A percentile compares a stretch with the other conserved stretches of the same genome.
Evolutionary conservation across 2,888 invertebrate genomes (phyloP).

Genomic region (Elgonia sp.): DNA sequence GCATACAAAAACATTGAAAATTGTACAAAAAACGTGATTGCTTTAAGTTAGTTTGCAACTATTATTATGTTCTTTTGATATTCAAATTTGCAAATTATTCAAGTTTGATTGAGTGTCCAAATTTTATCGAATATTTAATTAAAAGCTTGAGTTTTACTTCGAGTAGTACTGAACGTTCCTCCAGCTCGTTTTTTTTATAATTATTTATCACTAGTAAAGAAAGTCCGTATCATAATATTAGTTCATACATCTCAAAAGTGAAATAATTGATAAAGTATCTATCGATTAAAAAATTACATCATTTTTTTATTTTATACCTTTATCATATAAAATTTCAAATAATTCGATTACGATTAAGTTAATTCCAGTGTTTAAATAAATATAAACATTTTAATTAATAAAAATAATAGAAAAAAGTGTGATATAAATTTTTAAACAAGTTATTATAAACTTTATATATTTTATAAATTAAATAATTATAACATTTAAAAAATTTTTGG

Average conservation of each 20-base stretch:
- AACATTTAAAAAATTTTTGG: too few relatives aligned
- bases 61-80: conserved; percentile 35
- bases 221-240: conserved; percentile 8
- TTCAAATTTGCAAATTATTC: conserved; percentile 40
- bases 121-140: conserved; percentile 30
- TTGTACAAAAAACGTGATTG: background rate
- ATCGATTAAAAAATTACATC: too few relatives aligned
- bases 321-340: too few relatives aligned
- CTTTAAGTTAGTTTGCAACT: conserved; percentile 2
- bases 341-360: too few relatives aligned
- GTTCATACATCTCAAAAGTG: background rate
- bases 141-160: conserved; percentile 18
- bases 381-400: too few relatives aligned
- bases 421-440: too few relatives aligned
- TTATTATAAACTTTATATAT: too few relatives aligned
- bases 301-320: background rate
- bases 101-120: conserved; percentile 38
- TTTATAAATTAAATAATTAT: too few relatives aligned
- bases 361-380: too few relatives aligned
- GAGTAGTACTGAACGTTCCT: conserved; percentile 1
- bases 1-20: too few relatives aligned
- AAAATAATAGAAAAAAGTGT: too few relatives aligned
- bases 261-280: background rate
- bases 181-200: conserved; percentile 16
- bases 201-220: conserved; percentile 21